A percentile compares a stretch with the other conserved stretches of the same genome.
Evolutionary conservation across 2,888 invertebrate genomes (phyloP).

Genomic region (Clusia tigrina): DNA sequence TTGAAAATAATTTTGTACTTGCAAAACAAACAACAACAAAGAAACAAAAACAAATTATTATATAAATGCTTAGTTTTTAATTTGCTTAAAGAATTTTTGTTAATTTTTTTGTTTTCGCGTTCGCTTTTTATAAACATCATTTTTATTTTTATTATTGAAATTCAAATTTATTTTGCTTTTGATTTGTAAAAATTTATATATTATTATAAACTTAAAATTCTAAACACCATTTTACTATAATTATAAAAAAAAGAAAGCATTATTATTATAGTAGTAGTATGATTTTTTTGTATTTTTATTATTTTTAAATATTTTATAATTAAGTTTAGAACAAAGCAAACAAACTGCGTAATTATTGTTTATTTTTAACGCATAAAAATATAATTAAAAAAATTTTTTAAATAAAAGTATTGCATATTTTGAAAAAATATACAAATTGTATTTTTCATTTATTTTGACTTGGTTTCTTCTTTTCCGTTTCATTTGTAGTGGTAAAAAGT

Average conservation of each 20-base stretch:
- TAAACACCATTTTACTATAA: neutral
- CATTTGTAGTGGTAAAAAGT: no score
- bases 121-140: constrained; percentile 23
- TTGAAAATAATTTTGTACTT: constrained; percentile 16
- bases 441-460: constrained; percentile 13
- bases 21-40: constrained; percentile 10
- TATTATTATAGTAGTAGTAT: constrained; percentile 11
- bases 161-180: neutral
- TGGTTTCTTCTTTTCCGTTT: constrained; percentile 4
- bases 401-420: constrained; percentile 21
- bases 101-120: constrained; percentile 11
- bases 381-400: constrained; percentile 16
- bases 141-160: constrained; percentile 30
- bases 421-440: constrained; percentile 11
- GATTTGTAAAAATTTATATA: neutral
- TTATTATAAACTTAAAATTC: neutral
- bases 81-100: constrained; percentile 1
- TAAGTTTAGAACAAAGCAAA: constrained; percentile 38
- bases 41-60: neutral
- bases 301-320: constrained; percentile 31
- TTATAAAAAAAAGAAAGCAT: constrained; percentile 3
- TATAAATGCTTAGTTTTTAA: neutral
- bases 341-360: constrained; percentile 39
- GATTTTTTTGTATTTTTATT: constrained; percentile 10
- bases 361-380: constrained; percentile 34